These are phyloP conservation scores for Cassiopea andromeda DNA, from an alignment of 30 jellyfish, hydroid and myxozoan genomes.

Conservation along the genomic window DNA sequence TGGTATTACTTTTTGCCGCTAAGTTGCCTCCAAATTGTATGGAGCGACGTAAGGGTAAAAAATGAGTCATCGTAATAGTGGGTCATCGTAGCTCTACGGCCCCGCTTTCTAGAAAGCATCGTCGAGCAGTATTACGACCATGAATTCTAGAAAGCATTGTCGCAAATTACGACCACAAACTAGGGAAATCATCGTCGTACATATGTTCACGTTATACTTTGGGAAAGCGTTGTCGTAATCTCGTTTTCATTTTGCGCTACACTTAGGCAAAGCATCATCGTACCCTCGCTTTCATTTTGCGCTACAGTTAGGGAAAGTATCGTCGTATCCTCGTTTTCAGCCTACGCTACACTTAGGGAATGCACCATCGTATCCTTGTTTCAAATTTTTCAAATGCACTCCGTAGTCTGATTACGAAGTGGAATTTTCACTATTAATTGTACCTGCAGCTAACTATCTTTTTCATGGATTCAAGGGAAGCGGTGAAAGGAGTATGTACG, in stretches of 20 bases:
- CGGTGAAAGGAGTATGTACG: background rate
- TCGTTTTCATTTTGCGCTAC: background rate
- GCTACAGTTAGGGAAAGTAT: background rate
- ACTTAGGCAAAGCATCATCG: background rate
- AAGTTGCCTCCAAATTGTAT: background rate
- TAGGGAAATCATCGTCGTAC: background rate
- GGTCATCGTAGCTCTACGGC: background rate
- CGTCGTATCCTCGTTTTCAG: conserved; percentile 5
- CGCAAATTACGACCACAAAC: background rate
- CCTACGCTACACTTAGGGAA: background rate
- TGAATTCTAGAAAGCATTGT: background rate
- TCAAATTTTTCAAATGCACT: background rate
- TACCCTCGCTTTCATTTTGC: background rate
- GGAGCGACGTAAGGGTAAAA: background rate
- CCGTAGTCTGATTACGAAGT: background rate
- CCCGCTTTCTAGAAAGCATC: background rate
- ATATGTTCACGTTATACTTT: background rate
- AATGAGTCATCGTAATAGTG: background rate
- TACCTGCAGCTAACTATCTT: background rate
- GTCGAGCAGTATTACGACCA: background rate
- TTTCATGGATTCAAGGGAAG: background rate
- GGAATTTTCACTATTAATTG: background rate
- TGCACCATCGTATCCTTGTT: background rate
- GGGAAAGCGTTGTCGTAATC: conserved; percentile 24
- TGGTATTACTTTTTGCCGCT: too few relatives aligned